These are phyloP conservation scores for Wiebesia pumilae DNA, from an alignment of 1,140 invertebrate species.

Conservation along the genomic window DNA sequence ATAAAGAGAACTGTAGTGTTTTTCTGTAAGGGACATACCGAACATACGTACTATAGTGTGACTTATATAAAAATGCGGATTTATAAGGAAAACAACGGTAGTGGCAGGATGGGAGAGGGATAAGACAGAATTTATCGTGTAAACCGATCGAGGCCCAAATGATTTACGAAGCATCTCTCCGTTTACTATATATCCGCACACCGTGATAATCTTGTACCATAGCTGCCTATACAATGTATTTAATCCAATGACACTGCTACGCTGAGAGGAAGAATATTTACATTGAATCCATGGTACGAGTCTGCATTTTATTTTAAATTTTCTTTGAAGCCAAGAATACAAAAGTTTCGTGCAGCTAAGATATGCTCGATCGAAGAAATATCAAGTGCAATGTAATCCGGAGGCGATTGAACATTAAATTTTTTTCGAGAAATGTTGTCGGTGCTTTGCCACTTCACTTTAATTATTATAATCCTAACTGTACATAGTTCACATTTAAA, in stretches of 20 bases:
- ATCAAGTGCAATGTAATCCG: background rate
- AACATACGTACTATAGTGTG: conserved; percentile 68
- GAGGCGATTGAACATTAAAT: background rate
- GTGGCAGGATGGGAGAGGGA: background rate
- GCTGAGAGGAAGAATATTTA: conserved; percentile 20
- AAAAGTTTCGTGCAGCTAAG: background rate
- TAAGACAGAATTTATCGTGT: conserved; percentile 43
- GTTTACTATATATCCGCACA: conserved; percentile 47
- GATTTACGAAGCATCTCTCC: conserved; percentile 50
- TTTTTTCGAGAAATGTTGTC: background rate
- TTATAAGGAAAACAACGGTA: conserved; percentile 37
- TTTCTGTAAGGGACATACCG: conserved; percentile 52
- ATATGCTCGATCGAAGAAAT: background rate
- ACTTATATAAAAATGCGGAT: conserved; percentile 57
- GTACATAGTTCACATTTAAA: no score
- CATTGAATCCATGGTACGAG: conserved; percentile 24
- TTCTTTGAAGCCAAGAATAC: background rate
- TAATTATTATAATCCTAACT: no score
- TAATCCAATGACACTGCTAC: conserved; percentile 29
- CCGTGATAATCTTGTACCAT: conserved; percentile 53
- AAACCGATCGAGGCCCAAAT: conserved; percentile 47
- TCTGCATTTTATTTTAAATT: conserved; percentile 25
- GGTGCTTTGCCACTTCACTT: background rate
- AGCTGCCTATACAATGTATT: conserved; percentile 53
- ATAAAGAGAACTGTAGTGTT: conserved; percentile 6